Evolutionary conservation across 1,140 invertebrate genomes (phyloP), one percentile per base, ranked within the genome.

Genomic region (Ceratosolen solmsi): DNA sequence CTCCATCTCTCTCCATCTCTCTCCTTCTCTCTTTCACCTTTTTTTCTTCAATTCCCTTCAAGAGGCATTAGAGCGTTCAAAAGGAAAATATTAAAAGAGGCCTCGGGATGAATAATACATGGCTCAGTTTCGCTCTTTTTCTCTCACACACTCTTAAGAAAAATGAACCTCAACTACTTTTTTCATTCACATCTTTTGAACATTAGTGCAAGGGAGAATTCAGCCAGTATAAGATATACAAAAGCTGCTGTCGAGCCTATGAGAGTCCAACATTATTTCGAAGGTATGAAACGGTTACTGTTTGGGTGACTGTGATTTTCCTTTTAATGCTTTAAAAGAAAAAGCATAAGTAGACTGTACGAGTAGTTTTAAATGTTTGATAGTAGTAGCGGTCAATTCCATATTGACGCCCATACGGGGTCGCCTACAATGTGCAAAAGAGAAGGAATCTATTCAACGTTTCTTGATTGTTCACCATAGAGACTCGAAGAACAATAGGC

Each of bases 71-170:
- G 86, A 88, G 86, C 87, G 83, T 90, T 89, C 88, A 88, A 86
- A 87, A 86, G 85, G 88, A 87, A 89, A 90, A 89, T 88, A 89
- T 89, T 87, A 86, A 85, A 85, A 51, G 46, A 80, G 82, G 78
- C 82, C 82, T 82, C 81, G 83, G 75, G 85, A 84, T 89, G 89
- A 89, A 89, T 89, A 89, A 89, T 89, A 88, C 87, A 89, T 89
- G 86, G 84, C 85, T 80, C 80, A 76, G 83, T 68, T 85, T 78
- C 83, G 2, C 51, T 46, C 78, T 38, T 4, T 51, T 60, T 38
- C 20, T n/a, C n/a, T 30, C 33, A 8, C 3, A 20, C 2, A 8
- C 36, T 70, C 41, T 73, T 68, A 72, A 84, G 84, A 87, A 88
- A 85, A 87, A 89, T 89, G 85, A 82, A 82, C 76, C 84, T 56